These are phyloP conservation scores for Drosophila aldrichi DNA, from an alignment of 2,888 invertebrate species.

Conservation along the genomic window DNA sequence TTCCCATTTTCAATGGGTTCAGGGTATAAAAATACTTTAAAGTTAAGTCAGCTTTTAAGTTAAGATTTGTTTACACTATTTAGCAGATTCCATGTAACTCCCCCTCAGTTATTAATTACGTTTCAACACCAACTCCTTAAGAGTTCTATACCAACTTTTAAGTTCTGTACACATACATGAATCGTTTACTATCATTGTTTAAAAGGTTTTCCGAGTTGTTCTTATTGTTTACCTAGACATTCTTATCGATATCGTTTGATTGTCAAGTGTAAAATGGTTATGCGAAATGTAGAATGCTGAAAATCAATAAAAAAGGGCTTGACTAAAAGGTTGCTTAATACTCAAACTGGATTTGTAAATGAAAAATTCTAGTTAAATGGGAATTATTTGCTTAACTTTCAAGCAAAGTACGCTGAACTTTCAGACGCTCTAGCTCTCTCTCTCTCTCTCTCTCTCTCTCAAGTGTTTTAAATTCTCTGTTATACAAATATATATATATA, in stretches of 20 bases:
- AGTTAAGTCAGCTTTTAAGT: too few relatives aligned
- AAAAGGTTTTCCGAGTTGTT: neutral
- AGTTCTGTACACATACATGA: neutral
- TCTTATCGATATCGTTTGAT: slow-evolving; percentile 23
- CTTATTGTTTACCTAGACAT: neutral
- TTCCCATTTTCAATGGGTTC: too few relatives aligned
- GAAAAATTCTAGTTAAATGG: neutral
- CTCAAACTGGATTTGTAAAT: neutral
- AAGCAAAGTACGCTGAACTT: slow-evolving; percentile 4
- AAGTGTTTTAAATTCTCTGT: neutral
- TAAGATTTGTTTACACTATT: too few relatives aligned
- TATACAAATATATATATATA: neutral
- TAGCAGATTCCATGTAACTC: neutral
- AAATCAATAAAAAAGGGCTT: slow-evolving; percentile 1
- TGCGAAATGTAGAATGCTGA: neutral
- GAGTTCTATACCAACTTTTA: neutral
- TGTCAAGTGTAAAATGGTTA: slow-evolving; percentile 1
- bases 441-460: neutral
- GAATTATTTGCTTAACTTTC: slow-evolving; percentile 2
- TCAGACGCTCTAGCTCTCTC: too few relatives aligned
- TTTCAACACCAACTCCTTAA: neutral
- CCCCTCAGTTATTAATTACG: neutral
- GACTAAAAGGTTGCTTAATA: neutral
- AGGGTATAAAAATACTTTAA: too few relatives aligned
- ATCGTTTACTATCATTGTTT: neutral